Base-by-base conservation (phyloP, 2,113 vertebrate species). In the Leptodactylus fuscus region DNA sequence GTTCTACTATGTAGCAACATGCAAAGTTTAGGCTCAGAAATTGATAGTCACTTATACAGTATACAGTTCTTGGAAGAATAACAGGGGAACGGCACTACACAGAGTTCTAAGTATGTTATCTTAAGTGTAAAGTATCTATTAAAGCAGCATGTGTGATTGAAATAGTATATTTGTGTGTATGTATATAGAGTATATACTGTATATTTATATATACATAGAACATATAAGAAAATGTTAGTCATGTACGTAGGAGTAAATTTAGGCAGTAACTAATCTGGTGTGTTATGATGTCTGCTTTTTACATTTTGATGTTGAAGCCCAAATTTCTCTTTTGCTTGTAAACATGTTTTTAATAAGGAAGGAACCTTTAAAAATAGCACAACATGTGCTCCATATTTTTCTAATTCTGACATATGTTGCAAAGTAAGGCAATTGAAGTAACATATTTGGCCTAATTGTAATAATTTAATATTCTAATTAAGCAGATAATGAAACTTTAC, bases 311-410 rank as follows among this genome's bases (percentile, higher is more conserved):
- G 41, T 83, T 46, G 16, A 83, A 81, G n/a, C 51, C 81, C 38
- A 83, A 83, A 83, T 74, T 71, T 71, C 24, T 22, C 49, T 29
- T n/a, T 38, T 83, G 81, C 81, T 55, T 58, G 81, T 74, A 74
- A 83, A 83, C 81, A 83, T 83, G 69, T 83, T 74, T 83, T 83
- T 78, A 85, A 78, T 67, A 69, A 69, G 73, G 74, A 85, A 53
- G 55, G 60, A 69, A 29, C 49, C 58, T 78, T 79, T 85, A 79
- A 73, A 85, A 79, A 85, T 85, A 79, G 75, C 77, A 70, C 75
- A 85, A 32, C 65, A 85, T 85, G 60, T 79, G 76, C 46, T 85
- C 70, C 67, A 55, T 71, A 82, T 82, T 82, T 51, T 71, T 73
- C 49, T 73, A 58, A 82, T 73, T 81, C 34, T 70, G 71, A 82